Base-by-base conservation (phyloP, 2,888 invertebrate genomes). In the Andrena camellia region DNA sequence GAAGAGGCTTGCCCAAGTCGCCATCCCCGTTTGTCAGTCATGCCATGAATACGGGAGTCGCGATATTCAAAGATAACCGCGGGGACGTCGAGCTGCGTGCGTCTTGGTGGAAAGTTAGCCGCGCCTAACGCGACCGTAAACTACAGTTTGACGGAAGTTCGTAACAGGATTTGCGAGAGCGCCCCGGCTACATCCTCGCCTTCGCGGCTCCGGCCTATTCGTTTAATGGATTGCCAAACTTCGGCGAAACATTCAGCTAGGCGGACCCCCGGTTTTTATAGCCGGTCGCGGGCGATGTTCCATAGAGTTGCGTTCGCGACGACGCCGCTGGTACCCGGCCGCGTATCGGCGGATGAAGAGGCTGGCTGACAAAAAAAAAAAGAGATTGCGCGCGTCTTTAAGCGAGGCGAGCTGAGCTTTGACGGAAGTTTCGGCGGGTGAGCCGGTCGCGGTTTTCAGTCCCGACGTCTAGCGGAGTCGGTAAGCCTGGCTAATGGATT, bases 371-470 rank as follows among this genome's bases (percentile, higher is more conserved):
- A 26, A 42, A 13, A 42, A n/a, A 26, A 26, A 42, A 13, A 42
- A 62, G 60, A 63, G 75, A 48, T 48, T 69, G 57, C 54, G 64
- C 67, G 78, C 66, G 64, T 81, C 87, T 87, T 84, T 66, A 63
- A 48, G 63, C 90, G 84, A 86, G 68, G 70, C 71, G 87, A 90
- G 88, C 88, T 87, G 86, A 91, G 90, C 92, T 92, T 92, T 92
- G 92, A 92, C 90, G 90, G 89, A 87, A 91, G 88, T 89, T 81
- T 88, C 86, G 57, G 87, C 82, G 86, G 81, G 68, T 59, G 73
- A 75, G 68, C 70, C 42, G 5, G 8, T 60, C 70, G 86, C 76
- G 84, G 78, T 82, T 86, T 84, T 77, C 74, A 70, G 69, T 60
- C 62, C 80, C 79, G 63, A 76, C 73, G 81, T 84, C 76, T 78